Evolutionary conservation across 2,113 vertebrate species (phyloP).

Genomic region (Paralichthys olivaceus): DNA sequence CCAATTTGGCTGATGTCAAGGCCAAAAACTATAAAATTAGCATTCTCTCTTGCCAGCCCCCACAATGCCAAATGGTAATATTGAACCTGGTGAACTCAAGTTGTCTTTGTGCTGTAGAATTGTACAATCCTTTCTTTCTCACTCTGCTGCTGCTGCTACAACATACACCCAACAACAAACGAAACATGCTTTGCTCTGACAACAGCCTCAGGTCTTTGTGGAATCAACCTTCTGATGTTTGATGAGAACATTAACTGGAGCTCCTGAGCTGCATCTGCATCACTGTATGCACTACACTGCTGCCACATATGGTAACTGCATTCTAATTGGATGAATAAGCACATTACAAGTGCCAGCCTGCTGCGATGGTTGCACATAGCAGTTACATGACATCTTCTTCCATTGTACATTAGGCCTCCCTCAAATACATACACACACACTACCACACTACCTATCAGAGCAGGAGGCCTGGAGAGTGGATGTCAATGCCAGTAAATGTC

Average conservation of each 20-base stretch:
- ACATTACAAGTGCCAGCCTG: conserved; percentile 24
- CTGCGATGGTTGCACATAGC: conserved; percentile 16
- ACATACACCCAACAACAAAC: neutral
- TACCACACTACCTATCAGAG: conserved; percentile 33
- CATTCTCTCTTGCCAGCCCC: conserved; percentile 37
- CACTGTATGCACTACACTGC: neutral
- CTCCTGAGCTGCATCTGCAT: neutral
- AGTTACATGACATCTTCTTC: neutral
- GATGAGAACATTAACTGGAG: neutral
- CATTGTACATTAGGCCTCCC: neutral
- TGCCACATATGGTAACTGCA: neutral
- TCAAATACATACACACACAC: neutral
- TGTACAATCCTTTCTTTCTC: conserved; percentile 11
- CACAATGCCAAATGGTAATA: conserved; percentile 4
- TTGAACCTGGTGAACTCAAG: conserved; percentile 53
- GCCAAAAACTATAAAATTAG: conserved; percentile 40
- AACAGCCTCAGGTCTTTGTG: neutral
- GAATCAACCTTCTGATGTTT: neutral
- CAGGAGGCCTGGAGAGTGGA: conserved; percentile 38
- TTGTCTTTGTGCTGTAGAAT: conserved; percentile 22
- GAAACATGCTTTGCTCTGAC: neutral
- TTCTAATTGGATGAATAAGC: neutral
- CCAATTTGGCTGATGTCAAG: conserved; percentile 46
- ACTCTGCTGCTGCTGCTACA: neutral
- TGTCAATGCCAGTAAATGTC: conserved; percentile 43